Conservation (phyloP, 2,888 invertebrate species). For the Torymus aiolomorphi region DNA sequence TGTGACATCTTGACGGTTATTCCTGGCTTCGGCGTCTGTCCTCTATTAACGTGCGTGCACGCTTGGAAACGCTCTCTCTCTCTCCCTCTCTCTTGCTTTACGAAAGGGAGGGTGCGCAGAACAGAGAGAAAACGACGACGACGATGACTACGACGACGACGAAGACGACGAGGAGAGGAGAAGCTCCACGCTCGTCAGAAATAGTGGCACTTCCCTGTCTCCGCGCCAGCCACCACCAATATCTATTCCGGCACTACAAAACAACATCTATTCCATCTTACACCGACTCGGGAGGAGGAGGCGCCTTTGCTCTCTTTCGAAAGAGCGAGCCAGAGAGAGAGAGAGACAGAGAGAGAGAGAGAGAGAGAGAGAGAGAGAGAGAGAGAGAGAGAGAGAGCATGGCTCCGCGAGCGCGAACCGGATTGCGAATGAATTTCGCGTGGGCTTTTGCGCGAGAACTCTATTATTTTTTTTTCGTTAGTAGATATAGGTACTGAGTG, state of each 20-base stretch:
- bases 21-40: constrained; percentile 70
- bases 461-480: background rate
- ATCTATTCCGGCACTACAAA: constrained; percentile 77
- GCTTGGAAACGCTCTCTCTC: constrained; percentile 52
- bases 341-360: too few relatives aligned
- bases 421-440: constrained; percentile 2
- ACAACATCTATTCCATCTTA: constrained; percentile 65
- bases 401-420: background rate
- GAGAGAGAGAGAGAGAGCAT: too few relatives aligned
- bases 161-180: constrained; percentile 32
- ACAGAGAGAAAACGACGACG: constrained; percentile 35
- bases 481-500: too few relatives aligned
- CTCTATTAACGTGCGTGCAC: constrained; percentile 66
- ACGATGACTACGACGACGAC: background rate
- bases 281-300: background rate
- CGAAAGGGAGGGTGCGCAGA: constrained; percentile 16
- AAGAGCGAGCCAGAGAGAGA: too few relatives aligned
- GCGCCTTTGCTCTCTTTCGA: constrained; percentile 58
- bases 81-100: constrained; percentile 22
- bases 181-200: constrained; percentile 72
- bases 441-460: background rate
- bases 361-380: too few relatives aligned
- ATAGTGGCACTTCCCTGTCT: constrained; percentile 76
- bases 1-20: constrained; percentile 75
- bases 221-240: constrained; percentile 77